These are phyloP conservation scores for Isaurus tuberculatus DNA, from an alignment of 92 coral and sea anemone genomes.

Conservation along the genomic window DNA sequence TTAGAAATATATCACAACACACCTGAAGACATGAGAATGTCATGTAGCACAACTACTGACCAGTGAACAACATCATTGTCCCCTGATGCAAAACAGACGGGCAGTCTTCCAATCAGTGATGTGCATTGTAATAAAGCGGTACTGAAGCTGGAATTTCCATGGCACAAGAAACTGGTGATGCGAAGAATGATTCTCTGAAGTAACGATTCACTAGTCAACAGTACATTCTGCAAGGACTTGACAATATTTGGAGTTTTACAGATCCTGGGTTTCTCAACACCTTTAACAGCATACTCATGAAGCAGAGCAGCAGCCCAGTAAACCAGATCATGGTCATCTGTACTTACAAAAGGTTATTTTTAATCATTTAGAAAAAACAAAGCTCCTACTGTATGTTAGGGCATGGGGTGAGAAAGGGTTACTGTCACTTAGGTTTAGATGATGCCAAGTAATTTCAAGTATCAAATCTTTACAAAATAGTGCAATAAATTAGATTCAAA, in stretches of 20 bases:
- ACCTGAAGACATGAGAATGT: slow-evolving; percentile 79
- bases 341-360: too few species aligned
- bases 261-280: slow-evolving; percentile 75
- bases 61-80: slow-evolving; percentile 92
- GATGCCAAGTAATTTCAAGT: too few species aligned
- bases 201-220: slow-evolving; percentile 90
- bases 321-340: slow-evolving; percentile 92
- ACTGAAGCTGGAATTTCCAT: slow-evolving; percentile 81
- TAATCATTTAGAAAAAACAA: too few species aligned
- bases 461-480: too few species aligned
- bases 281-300: slow-evolving; percentile 92
- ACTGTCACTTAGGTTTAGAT: too few species aligned
- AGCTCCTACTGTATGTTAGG: too few species aligned
- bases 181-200: slow-evolving; percentile 92
- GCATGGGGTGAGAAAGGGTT: too few species aligned
- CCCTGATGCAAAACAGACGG: slow-evolving; percentile 93
- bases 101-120: slow-evolving; percentile 79
- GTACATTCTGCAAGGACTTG: slow-evolving; percentile 79
- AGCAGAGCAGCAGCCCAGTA: slow-evolving; percentile 97
- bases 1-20: too few species aligned
- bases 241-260: slow-evolving; percentile 86
- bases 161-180: slow-evolving; percentile 86
- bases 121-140: slow-evolving; percentile 62
- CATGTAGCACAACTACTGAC: slow-evolving; percentile 95
- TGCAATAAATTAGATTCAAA: too few species aligned